Evolutionary conservation across 2,797 vertebrate species (phyloP), one percentile per base, ranked within the genome.

Genomic region (Rousettus madagascariensis): DNA sequence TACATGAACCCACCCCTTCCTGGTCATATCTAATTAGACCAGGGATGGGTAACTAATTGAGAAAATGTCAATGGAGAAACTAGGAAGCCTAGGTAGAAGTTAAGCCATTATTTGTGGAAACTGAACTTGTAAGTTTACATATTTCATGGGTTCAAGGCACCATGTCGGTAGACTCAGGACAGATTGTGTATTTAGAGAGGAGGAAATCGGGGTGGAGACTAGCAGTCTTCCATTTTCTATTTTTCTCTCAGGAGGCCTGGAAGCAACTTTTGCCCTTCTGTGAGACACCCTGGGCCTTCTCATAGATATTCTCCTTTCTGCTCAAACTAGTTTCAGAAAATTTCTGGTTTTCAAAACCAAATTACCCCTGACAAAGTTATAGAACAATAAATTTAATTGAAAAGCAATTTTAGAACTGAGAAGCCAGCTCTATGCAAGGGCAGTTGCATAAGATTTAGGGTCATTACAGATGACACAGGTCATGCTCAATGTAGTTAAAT

Each of bases 261-360:
- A n/a, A 72, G n/a, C 1, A 71, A n/a, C 82, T 51, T 10, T 57
- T 66, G 22, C 7, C 20, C 38, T 91, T 84, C 26, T 84, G 26
- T 26, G 36, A 79, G 75, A 79, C 16, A 16, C 9, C 3, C 28
- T 24, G 6, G 22, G 41, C 17, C 19, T 72, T 85, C 26, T 38
- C 43, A 53, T 30, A 53, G 22, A 43, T 1, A 28, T 33, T 65
- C 17, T 92, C 46, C 16, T 63, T 75, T 78, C 65, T 91, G 28
- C 26, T 77, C 28, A 38, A 26, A 26, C 19, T 77, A 61, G 30
- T 93, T 91, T 86, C 55, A 77, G 55, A 82, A 57, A 65, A 8
- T 78, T 92, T 89, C 61, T 91, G 24, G 2, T 26, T 74, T 94
- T 94, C 65, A 43, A 95, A 93, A 72, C 12, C 12, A 93, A 79